Conservation (phyloP, 2,797 vertebrate species). For the Jordanella pulchra region DNA sequence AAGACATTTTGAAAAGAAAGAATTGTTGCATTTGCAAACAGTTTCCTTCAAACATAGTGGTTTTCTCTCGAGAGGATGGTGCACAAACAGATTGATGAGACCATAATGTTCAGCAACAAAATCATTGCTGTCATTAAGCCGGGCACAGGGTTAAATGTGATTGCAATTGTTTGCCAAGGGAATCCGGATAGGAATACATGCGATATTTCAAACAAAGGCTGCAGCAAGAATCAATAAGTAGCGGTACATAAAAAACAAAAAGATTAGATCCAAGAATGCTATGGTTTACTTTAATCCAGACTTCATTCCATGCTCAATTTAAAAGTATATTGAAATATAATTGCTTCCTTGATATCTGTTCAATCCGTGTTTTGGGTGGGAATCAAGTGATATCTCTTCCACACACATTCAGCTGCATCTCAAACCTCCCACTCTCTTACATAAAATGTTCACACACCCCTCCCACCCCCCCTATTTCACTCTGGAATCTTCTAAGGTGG, state of each 20-base stretch:
- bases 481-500: conserved; percentile 46
- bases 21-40: not conserved
- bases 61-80: not conserved
- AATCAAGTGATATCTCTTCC: conserved; percentile 15
- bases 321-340: not conserved
- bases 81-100: not conserved
- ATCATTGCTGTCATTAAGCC: not conserved
- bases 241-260: not conserved
- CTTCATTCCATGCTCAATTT: not conserved
- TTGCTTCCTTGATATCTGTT: not conserved
- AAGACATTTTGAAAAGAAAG: not conserved
- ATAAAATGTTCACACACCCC: conserved; percentile 33
- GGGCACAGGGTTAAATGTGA: not conserved
- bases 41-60: not conserved
- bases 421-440: conserved; percentile 29
- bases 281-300: not conserved
- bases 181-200: not conserved
- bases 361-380: not conserved
- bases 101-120: not conserved
- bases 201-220: not conserved
- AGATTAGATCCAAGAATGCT: not conserved
- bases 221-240: not conserved
- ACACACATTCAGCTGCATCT: conserved; percentile 10
- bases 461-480: conserved; percentile 9
- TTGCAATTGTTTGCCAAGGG: not conserved